These are phyloP conservation scores for Conops quadrifasciatus DNA, from an alignment of 2,888 invertebrate genomes.

Conservation along the genomic window DNA sequence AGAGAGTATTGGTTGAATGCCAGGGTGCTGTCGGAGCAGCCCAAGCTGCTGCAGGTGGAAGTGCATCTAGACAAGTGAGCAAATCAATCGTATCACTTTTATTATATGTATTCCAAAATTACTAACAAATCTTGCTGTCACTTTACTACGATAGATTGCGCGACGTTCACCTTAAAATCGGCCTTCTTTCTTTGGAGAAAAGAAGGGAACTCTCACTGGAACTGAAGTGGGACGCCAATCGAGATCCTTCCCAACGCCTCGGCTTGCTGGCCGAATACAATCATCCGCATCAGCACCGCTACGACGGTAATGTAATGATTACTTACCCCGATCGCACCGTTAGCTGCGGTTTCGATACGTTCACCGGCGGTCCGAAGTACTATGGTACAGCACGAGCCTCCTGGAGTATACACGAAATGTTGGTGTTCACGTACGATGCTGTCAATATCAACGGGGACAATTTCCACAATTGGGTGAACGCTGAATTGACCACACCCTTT, in stretches of 20 bases:
- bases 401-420: slow-evolving; percentile 75
- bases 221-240: slow-evolving; percentile 86
- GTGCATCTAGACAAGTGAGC: slow-evolving; percentile 82
- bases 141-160: slow-evolving; percentile 74
- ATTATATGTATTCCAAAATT: background rate
- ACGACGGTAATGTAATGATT: slow-evolving; percentile 72
- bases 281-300: slow-evolving; percentile 70
- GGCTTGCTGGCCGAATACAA: slow-evolving; percentile 70
- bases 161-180: slow-evolving; percentile 76
- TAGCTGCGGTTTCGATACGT: slow-evolving; percentile 73
- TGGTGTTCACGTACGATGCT: slow-evolving; percentile 63
- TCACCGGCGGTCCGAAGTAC: slow-evolving; percentile 59
- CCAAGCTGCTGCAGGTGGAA: slow-evolving; percentile 74
- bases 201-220: slow-evolving; percentile 76
- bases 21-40: slow-evolving; percentile 73
- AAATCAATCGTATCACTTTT: background rate
- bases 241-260: slow-evolving; percentile 75
- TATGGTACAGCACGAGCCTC: slow-evolving; percentile 69
- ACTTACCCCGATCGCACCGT: slow-evolving; percentile 81
- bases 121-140: background rate
- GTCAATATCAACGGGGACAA: slow-evolving; percentile 55
- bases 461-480: slow-evolving; percentile 61
- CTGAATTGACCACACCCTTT: slow-evolving; percentile 70
- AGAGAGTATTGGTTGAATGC: slow-evolving; percentile 75
- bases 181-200: slow-evolving; percentile 69